These are phyloP conservation scores for Philopedon plagiatum DNA, from an alignment of 2,888 invertebrate species.

Conservation along the genomic window DNA sequence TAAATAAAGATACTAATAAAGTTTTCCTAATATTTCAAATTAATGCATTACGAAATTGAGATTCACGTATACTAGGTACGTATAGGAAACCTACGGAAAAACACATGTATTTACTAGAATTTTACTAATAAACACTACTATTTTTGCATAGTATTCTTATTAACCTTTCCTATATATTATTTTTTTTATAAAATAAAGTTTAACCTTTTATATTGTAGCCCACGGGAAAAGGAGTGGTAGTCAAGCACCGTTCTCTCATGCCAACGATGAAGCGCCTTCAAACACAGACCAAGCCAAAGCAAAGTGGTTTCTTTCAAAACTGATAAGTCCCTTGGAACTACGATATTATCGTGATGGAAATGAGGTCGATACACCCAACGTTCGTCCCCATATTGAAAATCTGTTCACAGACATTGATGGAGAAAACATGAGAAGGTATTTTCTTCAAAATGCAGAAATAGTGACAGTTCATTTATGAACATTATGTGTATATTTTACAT, in stretches of 20 bases:
- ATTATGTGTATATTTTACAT: neutral
- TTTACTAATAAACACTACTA: too few relatives aligned
- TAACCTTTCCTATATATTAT: too few relatives aligned
- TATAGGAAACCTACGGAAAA: too few relatives aligned
- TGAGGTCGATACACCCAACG: constrained; percentile 51
- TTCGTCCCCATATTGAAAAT: constrained; percentile 44
- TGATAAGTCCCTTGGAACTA: constrained; percentile 58
- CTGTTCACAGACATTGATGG: constrained; percentile 52
- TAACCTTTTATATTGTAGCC: constrained; percentile 66
- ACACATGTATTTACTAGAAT: too few relatives aligned
- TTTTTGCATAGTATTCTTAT: too few relatives aligned
- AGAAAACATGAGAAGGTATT: constrained; percentile 57
- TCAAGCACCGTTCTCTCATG: constrained; percentile 20
- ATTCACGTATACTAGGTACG: too few relatives aligned
- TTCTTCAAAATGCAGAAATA: too few relatives aligned
- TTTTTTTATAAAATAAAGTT: neutral
- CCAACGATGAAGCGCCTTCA: constrained; percentile 19
- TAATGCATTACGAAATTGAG: too few relatives aligned
- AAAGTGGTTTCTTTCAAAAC: constrained; percentile 61
- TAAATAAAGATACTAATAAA: too few relatives aligned
- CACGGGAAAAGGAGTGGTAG: constrained; percentile 75
- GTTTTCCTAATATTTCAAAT: too few relatives aligned
- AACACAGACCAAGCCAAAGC: constrained; percentile 49
- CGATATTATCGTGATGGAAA: constrained; percentile 51
- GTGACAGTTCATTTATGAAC: too few relatives aligned